Evolutionary conservation across 2,888 invertebrate genomes (phyloP).

Genomic region (Schizaphis graminum): DNA sequence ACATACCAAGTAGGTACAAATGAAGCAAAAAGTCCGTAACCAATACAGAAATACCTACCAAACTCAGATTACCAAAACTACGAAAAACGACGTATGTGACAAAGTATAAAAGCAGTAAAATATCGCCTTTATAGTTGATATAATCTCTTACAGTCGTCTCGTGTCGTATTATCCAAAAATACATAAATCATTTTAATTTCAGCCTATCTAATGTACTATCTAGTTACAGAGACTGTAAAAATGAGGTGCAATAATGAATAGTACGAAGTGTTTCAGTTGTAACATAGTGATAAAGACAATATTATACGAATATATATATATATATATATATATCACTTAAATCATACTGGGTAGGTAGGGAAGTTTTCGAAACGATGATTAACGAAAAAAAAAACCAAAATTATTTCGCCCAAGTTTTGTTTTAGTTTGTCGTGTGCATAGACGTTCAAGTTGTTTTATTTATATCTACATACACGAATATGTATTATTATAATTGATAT

Average conservation of each 20-base stretch:
- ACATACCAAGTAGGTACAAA: no score
- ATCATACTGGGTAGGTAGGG: background rate
- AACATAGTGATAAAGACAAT: background rate
- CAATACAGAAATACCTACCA: background rate
- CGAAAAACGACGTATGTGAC: background rate
- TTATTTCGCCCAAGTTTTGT: background rate
- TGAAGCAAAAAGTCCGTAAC: no score
- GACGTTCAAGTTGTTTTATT: background rate
- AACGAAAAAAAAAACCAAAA: background rate
- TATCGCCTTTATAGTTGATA: background rate
- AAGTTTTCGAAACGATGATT: background rate
- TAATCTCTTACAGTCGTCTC: background rate
- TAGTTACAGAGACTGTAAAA: background rate
- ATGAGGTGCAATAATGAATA: background rate
- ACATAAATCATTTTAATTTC: background rate
- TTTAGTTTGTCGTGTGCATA: background rate
- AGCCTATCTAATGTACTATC: background rate
- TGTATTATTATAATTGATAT: constrained; percentile 2
- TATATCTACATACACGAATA: background rate
- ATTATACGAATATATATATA: background rate
- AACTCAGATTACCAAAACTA: background rate
- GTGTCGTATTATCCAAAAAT: background rate
- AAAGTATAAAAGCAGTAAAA: background rate
- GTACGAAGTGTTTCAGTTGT: background rate
- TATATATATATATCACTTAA: background rate